These are phyloP conservation scores for Percopsis transmontana DNA, from an alignment of 2,113 vertebrate species.

Conservation along the genomic window DNA sequence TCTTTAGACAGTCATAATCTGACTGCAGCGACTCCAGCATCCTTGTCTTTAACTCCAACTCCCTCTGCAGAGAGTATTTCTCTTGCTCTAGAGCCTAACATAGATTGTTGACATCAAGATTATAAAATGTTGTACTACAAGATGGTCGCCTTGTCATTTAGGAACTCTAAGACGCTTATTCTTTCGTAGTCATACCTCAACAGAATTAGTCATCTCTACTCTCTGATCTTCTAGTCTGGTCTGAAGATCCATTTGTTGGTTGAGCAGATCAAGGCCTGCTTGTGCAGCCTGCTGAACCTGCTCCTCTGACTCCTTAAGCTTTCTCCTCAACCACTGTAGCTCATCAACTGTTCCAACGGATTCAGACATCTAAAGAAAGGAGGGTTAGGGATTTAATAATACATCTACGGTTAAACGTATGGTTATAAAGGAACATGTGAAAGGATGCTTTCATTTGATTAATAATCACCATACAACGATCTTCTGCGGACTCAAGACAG, in stretches of 20 bases:
- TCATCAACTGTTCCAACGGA: constrained; percentile 67
- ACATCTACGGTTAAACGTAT: too few species aligned
- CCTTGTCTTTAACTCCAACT: constrained; percentile 86
- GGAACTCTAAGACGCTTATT: neutral
- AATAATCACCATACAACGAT: too few species aligned
- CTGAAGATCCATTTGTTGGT: constrained; percentile 87
- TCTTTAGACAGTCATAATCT: constrained; percentile 88
- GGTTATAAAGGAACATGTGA: too few species aligned
- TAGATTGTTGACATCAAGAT: neutral
- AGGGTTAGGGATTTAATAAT: neutral
- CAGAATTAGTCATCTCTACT: constrained; percentile 81
- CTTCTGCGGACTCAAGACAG: too few species aligned
- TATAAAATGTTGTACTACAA: neutral
- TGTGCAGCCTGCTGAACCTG: constrained; percentile 87
- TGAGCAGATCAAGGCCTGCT: constrained; percentile 87
- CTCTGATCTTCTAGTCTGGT: constrained; percentile 85
- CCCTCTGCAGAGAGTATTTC: constrained; percentile 89
- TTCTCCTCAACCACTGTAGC: constrained; percentile 74
- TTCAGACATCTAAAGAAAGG: constrained; percentile 42
- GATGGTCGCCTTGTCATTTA: neutral
- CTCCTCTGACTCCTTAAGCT: constrained; percentile 83
- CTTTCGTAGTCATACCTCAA: constrained; percentile 77
- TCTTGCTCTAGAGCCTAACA: constrained; percentile 82
- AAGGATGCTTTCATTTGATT: too few species aligned
- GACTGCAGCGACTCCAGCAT: constrained; percentile 87